Base-by-base conservation (phyloP, 35 echinoderm and acorn worm genomes). In the Patiria miniata region DNA sequence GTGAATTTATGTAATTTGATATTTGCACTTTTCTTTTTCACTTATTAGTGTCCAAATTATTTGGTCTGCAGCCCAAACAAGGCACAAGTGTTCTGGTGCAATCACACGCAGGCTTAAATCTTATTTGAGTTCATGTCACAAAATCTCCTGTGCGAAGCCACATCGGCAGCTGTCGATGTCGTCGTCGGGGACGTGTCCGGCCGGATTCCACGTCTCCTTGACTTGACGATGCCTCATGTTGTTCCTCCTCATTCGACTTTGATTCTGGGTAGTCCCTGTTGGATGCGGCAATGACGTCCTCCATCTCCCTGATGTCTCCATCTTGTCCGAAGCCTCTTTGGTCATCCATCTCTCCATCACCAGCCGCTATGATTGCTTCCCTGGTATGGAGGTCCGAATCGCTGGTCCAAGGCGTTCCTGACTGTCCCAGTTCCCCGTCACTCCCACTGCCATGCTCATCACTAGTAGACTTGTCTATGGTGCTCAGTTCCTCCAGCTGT, bases 31-130 rank as follows among this genome's bases (percentile, higher is more conserved):
- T 56, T 56, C n/a, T 3, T n/a, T 56, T 12, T 56, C 53, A 12
- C 53, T 12, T n/a, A 17, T 17, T 17, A 56, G 53, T 56, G 53
- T 56, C 53, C 53, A 17, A n/a, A n/a, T n/a, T n/a, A n/a, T 56
- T 56, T 56, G 53, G 53, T 56, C 53, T 56, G 53, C 53, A 56
- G 53, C 53, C 53, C 53, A 56, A 56, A 56, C n/a, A n/a, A n/a
- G 53, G 53, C 53, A 56, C 53, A 56, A n/a, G 53, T n/a, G 3
- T 56, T 56, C n/a, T 56, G 53, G 53, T 12, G 53, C 53, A 56
- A 56, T 56, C n/a, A 56, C 3, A 56, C n/a, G 14, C 0, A 56
- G 14, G 53, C 14, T 56, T 56, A n/a, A 12, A 56, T 17, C n/a
- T 56, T 12, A 17, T 56, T 56, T 56, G 53, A 56, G 53, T 56